Evolutionary conservation across 2,113 vertebrate genomes (phyloP).

Genomic region (Galeopterus variegatus): DNA sequence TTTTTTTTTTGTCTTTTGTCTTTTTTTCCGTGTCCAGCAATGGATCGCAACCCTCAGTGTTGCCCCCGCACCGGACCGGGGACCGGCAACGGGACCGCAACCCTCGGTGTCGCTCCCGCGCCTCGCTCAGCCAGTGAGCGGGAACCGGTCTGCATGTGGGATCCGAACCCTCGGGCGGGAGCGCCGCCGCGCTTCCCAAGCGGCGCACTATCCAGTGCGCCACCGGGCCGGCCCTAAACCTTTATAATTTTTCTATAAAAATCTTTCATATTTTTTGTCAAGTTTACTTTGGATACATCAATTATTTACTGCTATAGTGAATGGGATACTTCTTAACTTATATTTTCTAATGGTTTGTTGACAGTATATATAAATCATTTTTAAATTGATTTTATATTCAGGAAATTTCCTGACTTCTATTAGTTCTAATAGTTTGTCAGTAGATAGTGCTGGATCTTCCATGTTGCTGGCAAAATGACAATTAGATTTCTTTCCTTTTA

Average conservation of each 20-base stretch:
- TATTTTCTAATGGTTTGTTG: background rate
- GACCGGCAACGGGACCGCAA: too few species aligned
- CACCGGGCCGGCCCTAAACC: too few species aligned
- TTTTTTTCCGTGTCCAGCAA: too few species aligned
- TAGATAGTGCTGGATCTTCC: background rate
- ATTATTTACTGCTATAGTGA: background rate
- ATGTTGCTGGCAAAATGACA: background rate
- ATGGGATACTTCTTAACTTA: background rate
- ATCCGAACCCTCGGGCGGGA: too few species aligned
- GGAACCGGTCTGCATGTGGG: too few species aligned
- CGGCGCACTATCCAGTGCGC: too few species aligned
- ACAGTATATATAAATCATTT: background rate
- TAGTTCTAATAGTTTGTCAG: background rate
- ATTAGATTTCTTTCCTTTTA: background rate
- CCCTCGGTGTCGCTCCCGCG: too few species aligned
- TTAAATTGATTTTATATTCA: background rate
- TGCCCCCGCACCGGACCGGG: too few species aligned
- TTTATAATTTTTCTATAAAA: background rate
- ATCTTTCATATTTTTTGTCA: background rate
- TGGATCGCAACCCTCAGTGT: too few species aligned
- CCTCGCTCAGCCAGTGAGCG: too few species aligned
- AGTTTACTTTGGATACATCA: background rate
- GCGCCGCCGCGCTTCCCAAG: too few species aligned
- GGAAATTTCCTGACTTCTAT: background rate
- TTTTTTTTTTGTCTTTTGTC: too few species aligned